Evolutionary conservation across 2,113 vertebrate species (phyloP).

Genomic region (Panthera uncia): DNA sequence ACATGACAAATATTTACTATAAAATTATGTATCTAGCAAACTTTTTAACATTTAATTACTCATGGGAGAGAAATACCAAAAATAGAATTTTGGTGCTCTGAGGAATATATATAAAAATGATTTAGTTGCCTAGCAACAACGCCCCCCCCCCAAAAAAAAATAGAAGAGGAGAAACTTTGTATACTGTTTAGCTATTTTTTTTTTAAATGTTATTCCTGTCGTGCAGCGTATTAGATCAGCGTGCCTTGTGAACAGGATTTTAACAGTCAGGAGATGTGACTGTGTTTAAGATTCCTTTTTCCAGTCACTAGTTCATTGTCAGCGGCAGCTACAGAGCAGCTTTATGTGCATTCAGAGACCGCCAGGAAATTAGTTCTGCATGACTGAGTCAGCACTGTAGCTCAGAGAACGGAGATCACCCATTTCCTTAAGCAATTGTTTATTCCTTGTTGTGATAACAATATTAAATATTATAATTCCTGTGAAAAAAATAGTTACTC

Average conservation of each 20-base stretch:
- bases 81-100: conserved; percentile 68
- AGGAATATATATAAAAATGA: conserved; percentile 75
- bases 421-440: conserved; percentile 86
- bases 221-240: conserved; percentile 80
- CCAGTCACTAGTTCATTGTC: conserved; percentile 90
- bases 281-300: conserved; percentile 89
- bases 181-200: conserved; percentile 59
- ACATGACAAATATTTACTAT: conserved; percentile 66
- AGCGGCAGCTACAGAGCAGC: conserved; percentile 86
- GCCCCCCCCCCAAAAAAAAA: not conserved
- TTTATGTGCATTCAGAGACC: conserved; percentile 88
- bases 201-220: conserved; percentile 60
- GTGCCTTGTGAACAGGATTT: conserved; percentile 86
- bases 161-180: conserved; percentile 77
- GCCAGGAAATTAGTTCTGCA: conserved; percentile 91
- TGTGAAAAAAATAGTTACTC: not conserved
- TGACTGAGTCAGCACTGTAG: conserved; percentile 85
- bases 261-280: conserved; percentile 89
- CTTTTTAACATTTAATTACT: conserved; percentile 59
- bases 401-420: conserved; percentile 76
- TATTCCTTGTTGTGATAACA: conserved; percentile 84
- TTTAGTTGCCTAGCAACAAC: conserved; percentile 83
- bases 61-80: conserved; percentile 52
- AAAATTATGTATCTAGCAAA: conserved; percentile 39
- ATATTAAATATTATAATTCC: conserved; percentile 80